These are phyloP conservation scores for Rhingia rostrata DNA, from an alignment of 2,888 invertebrate genomes.

Conservation along the genomic window DNA sequence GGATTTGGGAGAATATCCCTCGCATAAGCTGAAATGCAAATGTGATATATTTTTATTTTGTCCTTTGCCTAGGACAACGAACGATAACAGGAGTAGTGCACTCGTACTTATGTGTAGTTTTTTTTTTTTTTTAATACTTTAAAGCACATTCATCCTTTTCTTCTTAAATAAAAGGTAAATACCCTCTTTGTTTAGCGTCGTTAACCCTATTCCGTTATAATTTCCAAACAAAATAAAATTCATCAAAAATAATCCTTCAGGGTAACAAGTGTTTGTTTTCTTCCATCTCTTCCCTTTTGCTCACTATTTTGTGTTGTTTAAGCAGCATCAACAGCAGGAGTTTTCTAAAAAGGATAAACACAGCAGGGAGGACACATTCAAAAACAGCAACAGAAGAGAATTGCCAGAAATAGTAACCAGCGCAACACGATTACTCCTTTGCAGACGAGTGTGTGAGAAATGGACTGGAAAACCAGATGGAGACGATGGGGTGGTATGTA, in stretches of 20 bases:
- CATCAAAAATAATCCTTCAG: conserved; percentile 40
- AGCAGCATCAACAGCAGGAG: conserved; percentile 52
- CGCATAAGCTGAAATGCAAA: conserved; percentile 64
- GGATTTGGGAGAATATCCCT: conserved; percentile 25
- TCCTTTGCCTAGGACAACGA: conserved; percentile 13
- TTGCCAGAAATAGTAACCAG: neutral
- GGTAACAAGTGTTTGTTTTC: conserved; percentile 35
- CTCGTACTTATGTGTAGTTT: neutral
- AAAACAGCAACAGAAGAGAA: conserved; percentile 36
- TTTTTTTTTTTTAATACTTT: neutral
- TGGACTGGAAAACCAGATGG: conserved; percentile 77
- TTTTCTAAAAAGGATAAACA: conserved; percentile 11
- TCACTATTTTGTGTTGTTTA: conserved; percentile 37
- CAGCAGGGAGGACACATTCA: conserved; percentile 36
- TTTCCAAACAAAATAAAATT: conserved; percentile 30
- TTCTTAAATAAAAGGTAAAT: neutral
- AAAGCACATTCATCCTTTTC: conserved; percentile 63
- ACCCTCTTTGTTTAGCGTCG: neutral
- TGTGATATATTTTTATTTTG: conserved; percentile 22
- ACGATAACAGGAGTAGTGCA: conserved; percentile 1
- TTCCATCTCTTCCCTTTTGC: conserved; percentile 25
- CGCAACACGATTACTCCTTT: conserved; percentile 22
- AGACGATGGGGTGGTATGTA: conserved; percentile 76
- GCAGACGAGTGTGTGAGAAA: conserved; percentile 59
- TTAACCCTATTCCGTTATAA: conserved; percentile 34